Evolutionary conservation across 2,113 vertebrate genomes (phyloP).

Genomic region (Eublepharis macularius): DNA sequence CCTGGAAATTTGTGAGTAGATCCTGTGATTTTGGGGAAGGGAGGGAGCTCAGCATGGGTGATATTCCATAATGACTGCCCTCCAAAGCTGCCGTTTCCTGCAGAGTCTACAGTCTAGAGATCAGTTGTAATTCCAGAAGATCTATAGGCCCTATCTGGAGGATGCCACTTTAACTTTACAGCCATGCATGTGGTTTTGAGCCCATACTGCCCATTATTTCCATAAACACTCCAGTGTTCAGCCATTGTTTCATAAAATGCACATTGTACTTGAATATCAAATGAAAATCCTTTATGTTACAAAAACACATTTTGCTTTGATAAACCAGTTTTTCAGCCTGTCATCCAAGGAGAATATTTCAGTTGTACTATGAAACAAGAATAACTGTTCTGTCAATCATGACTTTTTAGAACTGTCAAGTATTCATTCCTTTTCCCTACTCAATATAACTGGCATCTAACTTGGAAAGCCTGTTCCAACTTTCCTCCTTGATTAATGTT

Average conservation of each 20-base stretch:
- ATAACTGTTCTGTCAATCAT: conserved; percentile 59
- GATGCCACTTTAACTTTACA: not conserved
- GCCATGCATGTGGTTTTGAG: not conserved
- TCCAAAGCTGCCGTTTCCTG: no score
- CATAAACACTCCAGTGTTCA: conserved; percentile 17
- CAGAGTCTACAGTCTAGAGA: no score
- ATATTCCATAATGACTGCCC: no score
- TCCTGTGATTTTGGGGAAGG: no score
- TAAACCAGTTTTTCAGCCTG: conserved; percentile 56
- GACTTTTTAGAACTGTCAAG: conserved; percentile 70
- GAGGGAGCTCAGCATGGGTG: no score
- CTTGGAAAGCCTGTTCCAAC: conserved; percentile 51
- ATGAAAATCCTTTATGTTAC: conserved; percentile 19
- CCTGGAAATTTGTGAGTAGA: no score
- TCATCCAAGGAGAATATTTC: conserved; percentile 61
- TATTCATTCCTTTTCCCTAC: conserved; percentile 58
- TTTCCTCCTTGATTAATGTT: conserved; percentile 32
- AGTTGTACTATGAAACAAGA: conserved; percentile 59
- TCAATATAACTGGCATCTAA: conserved; percentile 55
- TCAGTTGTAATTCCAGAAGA: no score
- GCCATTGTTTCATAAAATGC: conserved; percentile 57
- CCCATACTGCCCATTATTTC: conserved; percentile 9
- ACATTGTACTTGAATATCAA: conserved; percentile 51
- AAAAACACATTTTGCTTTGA: conserved; percentile 42
- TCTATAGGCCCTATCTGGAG: no score